phyloP scores from a whole-genome alignment of 2,797 vertebrate genomes.

The Acanthis flammea region DNA sequence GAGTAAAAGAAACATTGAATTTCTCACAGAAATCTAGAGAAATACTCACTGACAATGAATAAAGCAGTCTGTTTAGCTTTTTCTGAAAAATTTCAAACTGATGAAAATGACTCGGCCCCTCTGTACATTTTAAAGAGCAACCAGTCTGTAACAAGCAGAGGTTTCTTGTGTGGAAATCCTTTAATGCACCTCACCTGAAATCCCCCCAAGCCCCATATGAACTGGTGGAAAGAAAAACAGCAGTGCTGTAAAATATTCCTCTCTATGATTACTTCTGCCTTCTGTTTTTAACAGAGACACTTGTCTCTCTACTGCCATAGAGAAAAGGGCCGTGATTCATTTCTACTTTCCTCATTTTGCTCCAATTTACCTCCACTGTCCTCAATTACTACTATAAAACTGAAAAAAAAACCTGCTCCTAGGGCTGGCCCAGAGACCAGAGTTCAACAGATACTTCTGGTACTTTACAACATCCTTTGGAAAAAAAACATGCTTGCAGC shows the following conservation, averaged over 20 bases:
- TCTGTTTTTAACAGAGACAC: neutral
- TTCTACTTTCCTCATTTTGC: neutral
- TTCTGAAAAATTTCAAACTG: neutral
- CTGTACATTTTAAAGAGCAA: neutral
- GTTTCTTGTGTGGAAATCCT: neutral
- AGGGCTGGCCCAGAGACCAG: conserved; percentile 9
- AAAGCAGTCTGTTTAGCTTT: neutral
- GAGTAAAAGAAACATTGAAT: neutral
- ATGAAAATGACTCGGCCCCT: neutral
- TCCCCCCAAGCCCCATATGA: accelerated
- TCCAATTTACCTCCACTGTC: neutral
- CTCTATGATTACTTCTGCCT: neutral
- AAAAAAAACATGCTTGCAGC: neutral
- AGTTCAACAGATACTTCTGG: conserved; percentile 6
- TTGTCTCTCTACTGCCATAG: neutral
- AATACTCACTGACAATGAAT: neutral
- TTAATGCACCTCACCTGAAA: neutral
- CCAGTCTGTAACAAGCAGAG: neutral
- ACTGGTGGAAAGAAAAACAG: neutral
- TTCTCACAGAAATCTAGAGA: neutral
- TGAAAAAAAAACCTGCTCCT: neutral
- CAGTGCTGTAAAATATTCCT: neutral
- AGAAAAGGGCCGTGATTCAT: neutral
- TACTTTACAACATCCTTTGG: neutral
- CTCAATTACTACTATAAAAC: conserved; percentile 10